Percentiles rank a stretch among this genome's conserved stretches.
Conservation (phyloP, 2,797 vertebrate genomes). For the Lophotriccus pileatus region DNA sequence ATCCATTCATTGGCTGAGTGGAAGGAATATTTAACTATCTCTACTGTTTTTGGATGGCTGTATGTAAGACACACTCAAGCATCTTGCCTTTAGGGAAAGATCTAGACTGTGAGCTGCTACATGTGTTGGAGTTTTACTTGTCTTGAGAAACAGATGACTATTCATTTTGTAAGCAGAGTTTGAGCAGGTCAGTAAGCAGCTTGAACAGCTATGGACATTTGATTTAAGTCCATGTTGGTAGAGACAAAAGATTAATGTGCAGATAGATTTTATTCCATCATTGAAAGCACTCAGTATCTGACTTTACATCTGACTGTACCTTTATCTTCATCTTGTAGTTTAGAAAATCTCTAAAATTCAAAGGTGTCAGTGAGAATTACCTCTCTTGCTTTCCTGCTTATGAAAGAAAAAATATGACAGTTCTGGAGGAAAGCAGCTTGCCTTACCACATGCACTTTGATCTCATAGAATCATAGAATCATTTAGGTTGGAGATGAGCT, state of each 20-base stretch:
- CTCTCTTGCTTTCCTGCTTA: not conserved
- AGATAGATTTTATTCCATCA: not conserved
- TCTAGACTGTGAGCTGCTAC: not conserved
- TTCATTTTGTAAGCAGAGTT: not conserved
- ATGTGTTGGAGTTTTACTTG: not conserved
- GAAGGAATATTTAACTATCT: not conserved
- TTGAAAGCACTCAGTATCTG: not conserved
- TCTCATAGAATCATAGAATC: not conserved
- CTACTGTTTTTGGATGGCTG: not conserved
- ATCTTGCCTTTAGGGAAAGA: not conserved
- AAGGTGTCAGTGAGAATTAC: not conserved
- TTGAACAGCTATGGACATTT: not conserved
- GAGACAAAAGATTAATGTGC: not conserved
- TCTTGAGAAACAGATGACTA: not conserved
- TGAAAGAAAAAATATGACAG: not conserved
- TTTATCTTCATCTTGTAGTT: not conserved
- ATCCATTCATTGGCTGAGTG: not conserved
- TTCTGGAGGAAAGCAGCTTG: not conserved
- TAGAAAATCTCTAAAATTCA: not conserved
- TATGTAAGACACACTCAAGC: not conserved
- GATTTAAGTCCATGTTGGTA: not conserved
- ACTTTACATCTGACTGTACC: not conserved
- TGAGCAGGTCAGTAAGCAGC: not conserved
- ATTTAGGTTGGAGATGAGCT: not conserved
- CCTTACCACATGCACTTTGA: rapidly evolving